Conservation (phyloP, 2,113 vertebrate species). For the Pedetes capensis region DNA sequence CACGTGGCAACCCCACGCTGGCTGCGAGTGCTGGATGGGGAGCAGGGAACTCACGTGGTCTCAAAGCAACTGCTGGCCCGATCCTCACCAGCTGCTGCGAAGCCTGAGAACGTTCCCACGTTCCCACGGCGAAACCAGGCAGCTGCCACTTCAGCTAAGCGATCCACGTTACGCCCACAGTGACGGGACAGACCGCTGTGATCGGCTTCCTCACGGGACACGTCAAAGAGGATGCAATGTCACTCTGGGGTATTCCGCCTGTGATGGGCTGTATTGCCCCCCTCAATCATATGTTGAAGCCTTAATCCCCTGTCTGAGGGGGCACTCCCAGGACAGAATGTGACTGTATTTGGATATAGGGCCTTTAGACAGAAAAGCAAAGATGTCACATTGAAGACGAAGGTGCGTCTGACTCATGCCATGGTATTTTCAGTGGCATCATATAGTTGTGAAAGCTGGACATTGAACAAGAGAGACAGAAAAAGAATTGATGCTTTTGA, state of each 20-base stretch:
- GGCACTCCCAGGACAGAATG: too few species aligned
- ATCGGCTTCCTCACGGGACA: neutral
- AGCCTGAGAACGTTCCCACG: neutral
- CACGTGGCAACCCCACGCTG: neutral
- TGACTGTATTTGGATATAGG: neutral
- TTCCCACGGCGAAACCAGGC: neutral
- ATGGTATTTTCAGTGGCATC: too few species aligned
- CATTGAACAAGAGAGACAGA: too few species aligned
- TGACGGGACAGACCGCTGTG: fast-evolving
- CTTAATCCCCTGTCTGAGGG: too few species aligned
- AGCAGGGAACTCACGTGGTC: neutral
- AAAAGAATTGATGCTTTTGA: too few species aligned
- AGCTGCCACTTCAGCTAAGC: too few species aligned
- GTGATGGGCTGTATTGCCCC: too few species aligned
- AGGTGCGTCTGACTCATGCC: too few species aligned
- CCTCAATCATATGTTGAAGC: neutral
- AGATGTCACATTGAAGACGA: too few species aligned
- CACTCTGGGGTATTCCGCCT: neutral
- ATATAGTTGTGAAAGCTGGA: too few species aligned
- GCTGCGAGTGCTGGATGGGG: neutral
- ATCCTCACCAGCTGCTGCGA: neutral
- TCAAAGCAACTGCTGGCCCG: neutral
- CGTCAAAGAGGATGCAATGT: too few species aligned
- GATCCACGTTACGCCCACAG: neutral
- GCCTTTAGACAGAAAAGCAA: too few species aligned